phyloP scores from a whole-genome alignment of 2,113 vertebrate genomes.

The Cinclus mexicanus region DNA sequence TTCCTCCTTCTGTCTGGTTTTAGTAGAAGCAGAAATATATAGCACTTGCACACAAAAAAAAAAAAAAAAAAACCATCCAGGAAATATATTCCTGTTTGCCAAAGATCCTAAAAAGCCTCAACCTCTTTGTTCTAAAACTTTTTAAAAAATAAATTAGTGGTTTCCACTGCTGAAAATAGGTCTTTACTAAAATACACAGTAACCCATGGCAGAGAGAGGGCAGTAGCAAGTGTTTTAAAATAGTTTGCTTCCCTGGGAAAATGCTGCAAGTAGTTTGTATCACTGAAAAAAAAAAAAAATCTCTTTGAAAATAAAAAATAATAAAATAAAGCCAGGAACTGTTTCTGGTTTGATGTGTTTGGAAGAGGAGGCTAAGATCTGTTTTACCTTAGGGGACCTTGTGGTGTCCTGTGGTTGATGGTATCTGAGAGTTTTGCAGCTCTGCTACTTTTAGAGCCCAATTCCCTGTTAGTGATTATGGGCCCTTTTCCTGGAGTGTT shows the following conservation, averaged over 20 bases:
- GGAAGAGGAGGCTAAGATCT: slow-evolving; percentile 13
- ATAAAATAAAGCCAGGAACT: background rate
- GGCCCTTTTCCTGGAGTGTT: background rate
- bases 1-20: background rate
- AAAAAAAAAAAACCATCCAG: background rate
- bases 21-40: background rate
- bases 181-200: background rate
- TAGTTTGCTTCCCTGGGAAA: slow-evolving; percentile 43
- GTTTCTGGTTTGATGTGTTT: slow-evolving; percentile 43
- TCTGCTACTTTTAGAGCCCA: background rate
- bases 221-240: slow-evolving; percentile 6
- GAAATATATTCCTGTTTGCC: background rate
- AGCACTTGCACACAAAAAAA: background rate
- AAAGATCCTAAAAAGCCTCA: background rate
- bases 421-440: slow-evolving; percentile 4
- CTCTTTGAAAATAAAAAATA: background rate
- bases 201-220: background rate
- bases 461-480: background rate
- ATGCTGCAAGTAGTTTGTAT: background rate
- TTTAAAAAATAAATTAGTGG: background rate
- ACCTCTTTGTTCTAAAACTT: background rate
- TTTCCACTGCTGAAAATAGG: slow-evolving; percentile 22
- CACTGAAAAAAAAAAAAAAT: background rate
- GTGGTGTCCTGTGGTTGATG: slow-evolving; percentile 30
- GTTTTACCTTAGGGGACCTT: slow-evolving; percentile 46